Evolutionary conservation across 2,797 vertebrate species (phyloP), one percentile per base, ranked within the genome.

Genomic region (Gambelia wislizenii): DNA sequence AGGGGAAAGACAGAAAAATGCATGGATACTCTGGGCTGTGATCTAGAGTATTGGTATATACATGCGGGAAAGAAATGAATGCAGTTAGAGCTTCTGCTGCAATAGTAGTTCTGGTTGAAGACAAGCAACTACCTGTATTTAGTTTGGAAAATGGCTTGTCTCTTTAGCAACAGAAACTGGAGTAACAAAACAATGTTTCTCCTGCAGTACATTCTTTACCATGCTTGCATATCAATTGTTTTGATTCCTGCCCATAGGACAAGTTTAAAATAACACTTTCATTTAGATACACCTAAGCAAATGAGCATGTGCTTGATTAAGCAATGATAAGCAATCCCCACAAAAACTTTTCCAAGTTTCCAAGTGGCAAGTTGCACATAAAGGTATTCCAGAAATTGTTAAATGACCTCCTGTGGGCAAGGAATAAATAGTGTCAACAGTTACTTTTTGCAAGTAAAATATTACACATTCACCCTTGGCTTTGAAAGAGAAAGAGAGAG

Each of bases 201-300:
- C 42, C 42, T 42, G 20, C 33, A 64, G 49, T n/a, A 16, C 80
- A 64, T 44, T 75, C 22, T 64, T 56, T 39, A 74, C 36, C 70
- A 88, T 52, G 30, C 79, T 75, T 75, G 42, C 8, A 27, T 83
- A 64, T 88, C 70, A 76, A 33, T 39, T 76, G 16, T 52, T 88
- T 67, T 75, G 54, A 76, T 49, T 44, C 33, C 59, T 44, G 33
- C 42, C 86, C 1, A 7, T 0, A 92, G 59, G 75, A 79, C 79
- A 89, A 87, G 88, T 81, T 93, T 86, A 91, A 92, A 94, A 59
- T 5, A 59, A 59, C 20, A 59, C 52, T 93, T 75, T 83, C 85
- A 88, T 88, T 93, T 89, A 93, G 92, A 94, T 90, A 89, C 91
- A 85, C 91, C 86, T 89, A 91, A 92, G 89, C 67, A 91, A 93